phyloP scores from a whole-genome alignment of 2,888 invertebrate species.

The Drosophila lutescens region DNA sequence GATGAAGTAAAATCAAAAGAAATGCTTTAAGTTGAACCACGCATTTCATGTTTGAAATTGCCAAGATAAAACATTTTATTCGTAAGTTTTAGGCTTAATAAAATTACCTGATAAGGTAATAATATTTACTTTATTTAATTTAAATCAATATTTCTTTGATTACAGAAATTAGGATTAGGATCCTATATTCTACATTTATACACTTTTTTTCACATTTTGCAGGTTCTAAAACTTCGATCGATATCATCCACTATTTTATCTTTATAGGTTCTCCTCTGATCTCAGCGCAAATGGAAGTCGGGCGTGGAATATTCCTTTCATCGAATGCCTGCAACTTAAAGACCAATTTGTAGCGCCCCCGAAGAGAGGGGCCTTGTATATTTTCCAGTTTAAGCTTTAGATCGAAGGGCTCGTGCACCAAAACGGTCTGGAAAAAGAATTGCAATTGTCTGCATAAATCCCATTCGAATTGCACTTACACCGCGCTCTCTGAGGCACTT shows the following conservation, averaged over 20 bases:
- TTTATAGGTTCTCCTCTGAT: conserved; percentile 55
- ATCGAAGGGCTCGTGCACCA: conserved; percentile 62
- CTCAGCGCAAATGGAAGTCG: conserved; percentile 49
- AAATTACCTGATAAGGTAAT: too few species aligned
- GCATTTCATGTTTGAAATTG: too few species aligned
- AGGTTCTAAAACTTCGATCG: too few species aligned
- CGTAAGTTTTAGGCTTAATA: too few species aligned
- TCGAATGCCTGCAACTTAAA: conserved; percentile 48
- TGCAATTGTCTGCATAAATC: not conserved
- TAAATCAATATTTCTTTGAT: too few species aligned
- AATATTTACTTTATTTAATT: too few species aligned
- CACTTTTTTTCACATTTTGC: too few species aligned
- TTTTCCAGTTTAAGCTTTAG: conserved; percentile 30
- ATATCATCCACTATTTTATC: not conserved
- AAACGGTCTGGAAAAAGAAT: conserved; percentile 34
- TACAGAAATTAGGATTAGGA: too few species aligned
- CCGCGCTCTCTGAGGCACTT: conserved; percentile 47
- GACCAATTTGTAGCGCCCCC: conserved; percentile 55
- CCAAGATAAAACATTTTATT: too few species aligned
- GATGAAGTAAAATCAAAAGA: not conserved
- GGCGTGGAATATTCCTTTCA: conserved; percentile 36
- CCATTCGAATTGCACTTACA: conserved; percentile 39
- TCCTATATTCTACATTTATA: too few species aligned
- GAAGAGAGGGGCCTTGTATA: conserved; percentile 39
- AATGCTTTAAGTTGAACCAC: too few species aligned